These are phyloP conservation scores for Heterohyrax brucei DNA, from an alignment of 2,797 vertebrate species.

Conservation along the genomic window DNA sequence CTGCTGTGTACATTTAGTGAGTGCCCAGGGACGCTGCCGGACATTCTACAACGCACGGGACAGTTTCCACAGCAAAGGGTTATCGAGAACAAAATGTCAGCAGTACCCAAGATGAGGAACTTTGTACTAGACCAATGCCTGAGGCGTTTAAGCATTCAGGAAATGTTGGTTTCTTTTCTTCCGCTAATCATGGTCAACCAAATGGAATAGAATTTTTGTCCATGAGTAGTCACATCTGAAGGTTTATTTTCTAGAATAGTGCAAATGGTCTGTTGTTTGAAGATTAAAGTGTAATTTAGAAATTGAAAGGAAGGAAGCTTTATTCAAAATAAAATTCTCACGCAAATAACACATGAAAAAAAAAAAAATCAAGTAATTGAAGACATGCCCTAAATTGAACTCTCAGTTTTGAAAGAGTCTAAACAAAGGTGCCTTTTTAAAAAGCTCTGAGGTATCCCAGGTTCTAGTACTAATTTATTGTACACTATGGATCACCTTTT, in stretches of 20 bases:
- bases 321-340: slow-evolving; percentile 47
- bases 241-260: slow-evolving; percentile 51
- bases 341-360: slow-evolving; percentile 20
- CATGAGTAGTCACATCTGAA: slow-evolving; percentile 47
- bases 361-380: background rate
- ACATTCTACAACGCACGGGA: background rate
- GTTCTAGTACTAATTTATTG: background rate
- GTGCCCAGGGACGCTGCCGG: background rate
- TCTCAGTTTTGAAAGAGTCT: background rate
- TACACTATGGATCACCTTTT: background rate
- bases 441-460: background rate
- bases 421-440: background rate
- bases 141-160: slow-evolving; percentile 13
- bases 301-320: background rate
- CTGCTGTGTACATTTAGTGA: background rate
- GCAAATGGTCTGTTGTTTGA: slow-evolving; percentile 46
- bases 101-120: background rate
- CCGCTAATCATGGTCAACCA: slow-evolving; percentile 51
- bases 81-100: background rate
- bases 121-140: background rate
- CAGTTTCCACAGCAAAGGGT: background rate
- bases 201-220: slow-evolving; percentile 32
- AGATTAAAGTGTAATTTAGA: slow-evolving; percentile 50
- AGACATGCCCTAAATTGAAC: slow-evolving; percentile 23
- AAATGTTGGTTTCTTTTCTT: slow-evolving; percentile 45